phyloP scores from a whole-genome alignment of 1,140 invertebrate genomes.

The Anadara kagoshimensis region DNA sequence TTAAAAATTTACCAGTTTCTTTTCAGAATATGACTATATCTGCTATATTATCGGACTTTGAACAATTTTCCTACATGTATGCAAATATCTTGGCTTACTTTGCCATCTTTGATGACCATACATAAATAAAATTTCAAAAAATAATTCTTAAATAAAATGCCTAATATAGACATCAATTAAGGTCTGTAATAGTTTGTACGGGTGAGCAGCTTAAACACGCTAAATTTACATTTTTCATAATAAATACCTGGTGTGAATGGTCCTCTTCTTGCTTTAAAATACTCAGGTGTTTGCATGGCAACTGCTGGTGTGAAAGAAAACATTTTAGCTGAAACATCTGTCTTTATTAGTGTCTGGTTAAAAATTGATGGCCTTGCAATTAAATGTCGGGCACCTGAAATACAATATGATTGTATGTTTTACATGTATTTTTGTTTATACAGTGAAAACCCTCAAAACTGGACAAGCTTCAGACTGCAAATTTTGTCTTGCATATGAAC shows the following conservation, averaged over 20 bases:
- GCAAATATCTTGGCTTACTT: too few species aligned
- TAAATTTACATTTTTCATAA: background rate
- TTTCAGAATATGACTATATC: too few species aligned
- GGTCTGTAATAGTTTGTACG: background rate
- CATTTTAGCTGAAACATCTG: slow-evolving; percentile 35
- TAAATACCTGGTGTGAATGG: slow-evolving; percentile 63
- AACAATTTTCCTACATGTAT: too few species aligned
- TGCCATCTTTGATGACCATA: too few species aligned
- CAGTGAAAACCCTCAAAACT: too few species aligned
- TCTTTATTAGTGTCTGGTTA: slow-evolving; percentile 6
- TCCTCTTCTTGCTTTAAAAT: slow-evolving; percentile 61
- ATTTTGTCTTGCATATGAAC: too few species aligned
- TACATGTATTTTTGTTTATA: too few species aligned
- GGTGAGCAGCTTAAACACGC: background rate
- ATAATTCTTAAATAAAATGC: background rate
- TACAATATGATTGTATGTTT: too few species aligned
- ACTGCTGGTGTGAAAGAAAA: slow-evolving; percentile 36
- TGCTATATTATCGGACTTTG: too few species aligned
- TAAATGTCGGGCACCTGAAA: slow-evolving; percentile 7
- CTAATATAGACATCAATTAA: background rate
- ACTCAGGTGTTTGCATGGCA: slow-evolving; percentile 37
- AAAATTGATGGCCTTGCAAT: slow-evolving; percentile 7
- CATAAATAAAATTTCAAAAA: too few species aligned
- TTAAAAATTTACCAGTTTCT: too few species aligned
- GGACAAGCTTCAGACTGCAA: too few species aligned